Evolutionary conservation across 2,888 invertebrate species (phyloP).

Genomic region (Apomyelois bistriatella): DNA sequence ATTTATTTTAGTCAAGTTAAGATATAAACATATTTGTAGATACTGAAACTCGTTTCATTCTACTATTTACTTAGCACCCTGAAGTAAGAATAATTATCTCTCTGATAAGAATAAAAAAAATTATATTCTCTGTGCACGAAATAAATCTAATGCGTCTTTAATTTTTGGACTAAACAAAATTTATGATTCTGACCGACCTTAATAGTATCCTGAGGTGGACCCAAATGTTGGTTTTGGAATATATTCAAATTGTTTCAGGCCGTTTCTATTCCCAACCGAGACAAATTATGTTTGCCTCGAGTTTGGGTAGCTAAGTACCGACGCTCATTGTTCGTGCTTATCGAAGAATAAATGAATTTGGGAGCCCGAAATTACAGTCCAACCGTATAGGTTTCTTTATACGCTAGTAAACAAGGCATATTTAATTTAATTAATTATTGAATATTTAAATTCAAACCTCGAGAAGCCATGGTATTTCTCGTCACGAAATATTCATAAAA

Average conservation of each 20-base stretch:
- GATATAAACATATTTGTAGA: too few species aligned
- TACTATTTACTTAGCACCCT: too few species aligned
- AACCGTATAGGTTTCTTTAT: neutral
- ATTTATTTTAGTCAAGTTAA: too few species aligned
- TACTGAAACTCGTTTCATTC: too few species aligned
- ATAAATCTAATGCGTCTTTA: neutral
- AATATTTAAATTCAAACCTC: too few species aligned
- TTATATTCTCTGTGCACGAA: too few species aligned
- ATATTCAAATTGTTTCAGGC: conserved; percentile 6
- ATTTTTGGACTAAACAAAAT: neutral
- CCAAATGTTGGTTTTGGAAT: conserved; percentile 4
- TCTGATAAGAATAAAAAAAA: too few species aligned
- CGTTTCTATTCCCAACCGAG: conserved; percentile 1
- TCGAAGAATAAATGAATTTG: conserved; percentile 12
- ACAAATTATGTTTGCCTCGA: conserved; percentile 11
- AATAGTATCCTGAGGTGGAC: neutral
- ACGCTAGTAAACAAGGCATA: neutral
- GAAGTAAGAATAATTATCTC: too few species aligned
- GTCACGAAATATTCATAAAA: too few species aligned
- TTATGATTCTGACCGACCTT: conserved; percentile 3
- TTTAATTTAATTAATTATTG: neutral
- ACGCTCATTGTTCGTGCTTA: conserved; percentile 8
- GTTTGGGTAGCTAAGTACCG: neutral
- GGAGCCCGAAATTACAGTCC: conserved; percentile 3
- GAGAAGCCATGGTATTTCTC: neutral